These are phyloP conservation scores for Elaphurus davidianus DNA, from an alignment of 2,113 vertebrate genomes.

Conservation along the genomic window DNA sequence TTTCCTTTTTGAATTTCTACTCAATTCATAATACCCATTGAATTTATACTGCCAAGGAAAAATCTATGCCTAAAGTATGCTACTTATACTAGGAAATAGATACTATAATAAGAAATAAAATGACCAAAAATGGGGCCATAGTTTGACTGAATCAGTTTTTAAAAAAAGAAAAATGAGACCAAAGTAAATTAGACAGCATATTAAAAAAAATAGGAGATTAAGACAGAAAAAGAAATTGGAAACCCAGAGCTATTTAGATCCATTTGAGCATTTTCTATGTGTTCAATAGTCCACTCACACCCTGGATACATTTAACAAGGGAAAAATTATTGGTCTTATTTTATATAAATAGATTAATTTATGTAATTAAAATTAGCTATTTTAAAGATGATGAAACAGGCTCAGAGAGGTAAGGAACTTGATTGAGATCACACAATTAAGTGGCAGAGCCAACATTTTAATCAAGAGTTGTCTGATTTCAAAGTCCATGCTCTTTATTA, in stretches of 20 bases:
- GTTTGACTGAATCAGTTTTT: not conserved
- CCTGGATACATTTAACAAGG: not conserved
- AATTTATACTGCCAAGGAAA: not conserved
- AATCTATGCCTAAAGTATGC: not conserved
- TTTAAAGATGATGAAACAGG: not conserved
- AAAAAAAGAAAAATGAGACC: not conserved
- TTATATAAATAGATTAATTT: not conserved
- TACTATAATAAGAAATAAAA: not conserved
- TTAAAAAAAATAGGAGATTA: not conserved
- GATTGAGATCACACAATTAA: not conserved
- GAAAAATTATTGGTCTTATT: not conserved
- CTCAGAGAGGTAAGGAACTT: not conserved
- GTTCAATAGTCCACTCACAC: not conserved
- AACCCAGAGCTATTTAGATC: not conserved
- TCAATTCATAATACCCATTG: not conserved
- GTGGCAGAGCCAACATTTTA: not conserved
- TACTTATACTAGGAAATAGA: not conserved
- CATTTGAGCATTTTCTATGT: not conserved
- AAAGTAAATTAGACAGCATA: not conserved
- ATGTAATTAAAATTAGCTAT: not conserved
- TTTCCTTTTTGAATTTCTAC: not conserved
- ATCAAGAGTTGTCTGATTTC: not conserved
- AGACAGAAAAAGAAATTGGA: not conserved
- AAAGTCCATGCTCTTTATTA: not conserved
- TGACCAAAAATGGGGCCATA: not conserved